Evolutionary conservation across 2,113 vertebrate species (phyloP), one percentile per base, ranked within the genome.

Genomic region (Anas platyrhynchos): DNA sequence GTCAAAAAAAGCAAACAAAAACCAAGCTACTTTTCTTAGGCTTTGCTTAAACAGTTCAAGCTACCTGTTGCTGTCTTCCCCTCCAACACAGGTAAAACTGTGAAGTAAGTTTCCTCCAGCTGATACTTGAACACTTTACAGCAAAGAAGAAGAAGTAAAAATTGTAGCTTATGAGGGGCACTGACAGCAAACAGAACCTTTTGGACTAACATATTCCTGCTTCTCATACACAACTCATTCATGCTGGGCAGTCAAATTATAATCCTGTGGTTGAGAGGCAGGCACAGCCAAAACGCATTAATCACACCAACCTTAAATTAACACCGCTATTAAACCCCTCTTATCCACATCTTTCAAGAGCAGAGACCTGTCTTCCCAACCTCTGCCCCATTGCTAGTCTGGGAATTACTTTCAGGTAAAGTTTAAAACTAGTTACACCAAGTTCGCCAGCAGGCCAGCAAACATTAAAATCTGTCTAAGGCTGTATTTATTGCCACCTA

Each of bases 151-250:
- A 69, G 54, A 74, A 52, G 65, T 65, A 18, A 61, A 41, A 9
- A 36, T 73, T 85, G 56, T 6, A 84, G 73, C 84, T 77, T 83
- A 32, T 77, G 68, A 41, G 79, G 68, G 41, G 89, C 74, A 85
- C 91, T 50, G 89, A 78, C 62, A 63, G 46, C 58, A 97, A 91
- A 84, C 43, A 38, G 79, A 46, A 8, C 72, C 41, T 83, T 65
- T 32, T 76, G 81, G 93, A 69, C 43, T 48, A 93, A 83, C 72
- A 59, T 86, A 55, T 61, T 96, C 82, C 81, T 93, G 88, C 82
- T 89, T 94, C 59, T 79, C 87, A 76, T 31, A 66, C 23, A 73
- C 25, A 58, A 69, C 88, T 91, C 25, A 55, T 94, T 29, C 91
- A 71, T 89, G 72, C 67, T 84, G 85, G 86, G 77, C 65, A 88